Base-by-base conservation (phyloP, 2,113 vertebrate genomes). In the Sylvietta virens region DNA sequence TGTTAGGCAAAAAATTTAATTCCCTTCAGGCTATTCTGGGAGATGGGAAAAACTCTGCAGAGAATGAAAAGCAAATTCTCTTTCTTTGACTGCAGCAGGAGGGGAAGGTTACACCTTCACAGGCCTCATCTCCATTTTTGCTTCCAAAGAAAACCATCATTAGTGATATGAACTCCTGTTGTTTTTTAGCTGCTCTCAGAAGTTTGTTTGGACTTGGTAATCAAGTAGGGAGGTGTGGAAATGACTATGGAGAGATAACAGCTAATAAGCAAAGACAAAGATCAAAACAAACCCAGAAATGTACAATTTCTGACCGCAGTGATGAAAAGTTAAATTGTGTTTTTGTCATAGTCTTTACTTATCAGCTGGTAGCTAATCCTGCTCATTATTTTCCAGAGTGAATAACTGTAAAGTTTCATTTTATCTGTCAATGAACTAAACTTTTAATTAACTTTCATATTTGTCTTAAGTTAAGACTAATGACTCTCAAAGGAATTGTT, bases 391-490 rank as follows among this genome's bases (percentile, higher is more conserved):
- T 97, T 88, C 47, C 30, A 70, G 39, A 83, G 27, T 69, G 67
- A 92, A 3, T 90, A 88, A 94, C 37, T 72, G 61, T 94, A 77
- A 90, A 94, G 79, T 95, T 96, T 92, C 90, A 79, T 88, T 95
- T 94, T 90, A 86, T 95, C 87, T 92, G 58, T 88, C 94, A 86
- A 71, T 81, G 86, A 86, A 86, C 95, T 84, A 93, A 95, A 95
- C 86, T 95, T 96, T 93, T 95, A 95, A 97, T 95, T 95, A 94
- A 93, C 86, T 90, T 95, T 54, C 28, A 26, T 94, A 90, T 90
- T 96, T 93, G 88, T 92, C 83, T 92, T 92, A 87, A 82, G 53
- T 94, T 84, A 81, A 88, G 72, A 83, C 88, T 92, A 94, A 88
- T 86, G 76, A 62, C 91, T 96, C 95, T 91, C 92, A 92, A 73